Base-by-base conservation (phyloP, 2,888 invertebrate genomes). In the Troilus luridus region DNA sequence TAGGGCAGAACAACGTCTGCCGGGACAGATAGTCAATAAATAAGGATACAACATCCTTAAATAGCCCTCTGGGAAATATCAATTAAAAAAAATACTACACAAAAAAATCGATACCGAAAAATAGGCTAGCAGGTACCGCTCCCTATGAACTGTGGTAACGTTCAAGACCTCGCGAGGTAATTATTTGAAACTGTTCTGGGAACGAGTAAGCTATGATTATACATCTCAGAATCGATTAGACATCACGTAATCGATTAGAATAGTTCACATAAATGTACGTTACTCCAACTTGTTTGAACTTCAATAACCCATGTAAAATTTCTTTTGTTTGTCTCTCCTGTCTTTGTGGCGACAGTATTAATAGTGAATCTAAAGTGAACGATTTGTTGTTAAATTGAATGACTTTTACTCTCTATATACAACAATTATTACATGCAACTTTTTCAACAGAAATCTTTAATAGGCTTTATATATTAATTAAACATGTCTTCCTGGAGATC, bases 81-180 rank as follows among this genome's bases (percentile, higher is more conserved):
- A 19, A 24, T 24, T 6, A 12, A 67, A 27, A 27, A 24, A 64
- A 64, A 6, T 11, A 7, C 5, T 11, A 72, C n/a, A 72, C n/a
- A n/a, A 72, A 72, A 77, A 77, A 77, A n/a, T 77, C 72, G 7
- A 77, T 27, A 77, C 27, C 72, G 27, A 77, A 77, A 72, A 41
- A 0, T 21, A 77, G 72, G 72, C 41, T 41, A 19, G 27, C 72
- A 77, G 72, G 72, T 77, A 67, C 2, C 24, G 14, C 0, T 12
- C 24, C n/a, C 64, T n/a, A 64, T 64, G 24, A 67, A 67, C 67
- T 77, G 72, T 8, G 0, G 27, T 27, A 77, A 77, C 41, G 72
- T 9, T 41, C 14, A 77, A 19, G 17, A 17, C 14, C 17, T 19
- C 19, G 10, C 7, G 11, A 6, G 5, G 72, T 27, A 77, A 77